These are phyloP conservation scores for Zosterops japonicus DNA, from an alignment of 2,113 vertebrate genomes.

Conservation along the genomic window DNA sequence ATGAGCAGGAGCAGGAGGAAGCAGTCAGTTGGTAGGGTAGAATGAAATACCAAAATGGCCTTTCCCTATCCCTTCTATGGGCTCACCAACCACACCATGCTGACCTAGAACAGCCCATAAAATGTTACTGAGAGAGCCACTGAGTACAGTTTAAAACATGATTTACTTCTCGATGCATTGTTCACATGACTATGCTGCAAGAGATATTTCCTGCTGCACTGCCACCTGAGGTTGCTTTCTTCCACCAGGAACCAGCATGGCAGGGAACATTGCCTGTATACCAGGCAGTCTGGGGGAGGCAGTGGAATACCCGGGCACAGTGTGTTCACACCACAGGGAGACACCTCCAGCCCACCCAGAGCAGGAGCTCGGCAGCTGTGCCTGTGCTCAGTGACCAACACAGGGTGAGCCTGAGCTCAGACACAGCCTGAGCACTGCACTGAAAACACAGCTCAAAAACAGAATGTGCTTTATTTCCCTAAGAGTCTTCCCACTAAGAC, in stretches of 20 bases:
- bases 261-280: neutral
- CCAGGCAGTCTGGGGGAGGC: neutral
- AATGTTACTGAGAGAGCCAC: neutral
- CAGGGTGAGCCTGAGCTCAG: neutral
- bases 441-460: neutral
- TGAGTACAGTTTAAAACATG: neutral
- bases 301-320: neutral
- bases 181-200: neutral
- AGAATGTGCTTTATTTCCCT: neutral
- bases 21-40: neutral
- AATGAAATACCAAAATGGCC: neutral
- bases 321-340: fast-evolving
- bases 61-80: neutral
- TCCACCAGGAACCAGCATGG: neutral
- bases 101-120: neutral
- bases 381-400: neutral
- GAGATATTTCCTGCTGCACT: neutral
- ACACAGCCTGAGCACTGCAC: neutral
- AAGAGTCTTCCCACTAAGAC: neutral
- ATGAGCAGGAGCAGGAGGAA: neutral
- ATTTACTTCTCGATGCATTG: neutral
- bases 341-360: neutral
- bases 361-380: neutral
- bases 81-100: neutral
- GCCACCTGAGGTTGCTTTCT: neutral